Conservation (phyloP, 2,888 invertebrate species). For the Hedya salicella region DNA sequence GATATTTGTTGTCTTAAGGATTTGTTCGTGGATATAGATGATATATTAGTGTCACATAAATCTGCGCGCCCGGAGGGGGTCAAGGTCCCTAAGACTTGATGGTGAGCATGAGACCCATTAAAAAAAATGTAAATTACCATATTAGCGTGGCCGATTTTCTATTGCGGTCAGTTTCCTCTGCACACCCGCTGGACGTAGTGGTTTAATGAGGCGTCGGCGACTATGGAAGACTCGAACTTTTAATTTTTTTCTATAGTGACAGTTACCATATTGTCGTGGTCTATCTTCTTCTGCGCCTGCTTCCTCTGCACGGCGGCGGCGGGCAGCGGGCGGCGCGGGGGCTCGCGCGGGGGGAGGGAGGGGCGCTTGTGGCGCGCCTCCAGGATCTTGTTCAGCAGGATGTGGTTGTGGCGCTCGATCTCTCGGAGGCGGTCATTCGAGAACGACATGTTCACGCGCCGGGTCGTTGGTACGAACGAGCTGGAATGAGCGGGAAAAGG, state of each 20-base stretch:
- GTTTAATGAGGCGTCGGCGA: too few relatives aligned
- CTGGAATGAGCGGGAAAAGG: constrained; percentile 53
- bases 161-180: constrained; percentile 81
- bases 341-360: constrained; percentile 63
- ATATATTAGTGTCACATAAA: too few relatives aligned
- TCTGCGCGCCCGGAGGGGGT: too few relatives aligned
- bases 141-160: constrained; percentile 85
- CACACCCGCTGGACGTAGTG: too few relatives aligned
- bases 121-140: too few relatives aligned
- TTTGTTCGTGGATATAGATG: too few relatives aligned
- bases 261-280: constrained; percentile 75
- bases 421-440: constrained; percentile 85
- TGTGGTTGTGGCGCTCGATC: constrained; percentile 86
- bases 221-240: not conserved
- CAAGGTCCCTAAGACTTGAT: too few relatives aligned
- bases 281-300: constrained; percentile 83
- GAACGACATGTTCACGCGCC: constrained; percentile 82
- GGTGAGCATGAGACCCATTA: too few relatives aligned
- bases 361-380: constrained; percentile 74
- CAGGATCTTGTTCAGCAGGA: constrained; percentile 84
- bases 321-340: constrained; percentile 57
- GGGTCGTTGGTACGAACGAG: constrained; percentile 63
- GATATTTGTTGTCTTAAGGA: too few relatives aligned
- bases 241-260: too few relatives aligned
- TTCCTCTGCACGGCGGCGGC: constrained; percentile 82